Base-by-base conservation (phyloP, 2,113 vertebrate genomes). In the Terrapene triunguis region DNA sequence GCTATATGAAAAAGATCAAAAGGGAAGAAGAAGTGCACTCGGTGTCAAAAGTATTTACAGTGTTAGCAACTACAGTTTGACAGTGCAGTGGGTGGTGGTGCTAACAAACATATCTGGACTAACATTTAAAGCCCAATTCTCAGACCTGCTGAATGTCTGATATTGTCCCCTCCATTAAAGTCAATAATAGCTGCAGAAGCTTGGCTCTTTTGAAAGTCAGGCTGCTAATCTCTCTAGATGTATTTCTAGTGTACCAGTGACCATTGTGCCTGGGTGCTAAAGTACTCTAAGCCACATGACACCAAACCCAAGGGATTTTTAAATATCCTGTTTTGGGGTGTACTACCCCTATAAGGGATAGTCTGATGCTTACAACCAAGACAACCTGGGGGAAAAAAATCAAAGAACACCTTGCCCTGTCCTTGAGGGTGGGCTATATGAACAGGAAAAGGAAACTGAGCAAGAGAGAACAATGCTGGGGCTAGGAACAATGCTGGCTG, bases 1-100 rank as follows among this genome's bases (percentile, higher is more conserved):
- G 27, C 35, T 92, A 1, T n/a, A 78, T 89, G 78, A 92, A 93
- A 94, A 57, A 95, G 86, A 89, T 85, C 65, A 4, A 85, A 51
- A 3, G 10, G 84, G 87, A 92, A 96, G 38, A 94, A 69, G 76
- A 86, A 48, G 84, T 32, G 38, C 42, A 48, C 14, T 89, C 38
- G 82, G 44, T 65, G 53, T 95, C 90, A 74, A 51, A 82, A 85
- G 55, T 78, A 21, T 86, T 87, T 92, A 17, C 53, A 92, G 89
- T 25, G 48, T 8, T 92, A 21, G 80, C 19, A 87, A 16, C 13
- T 88, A 21, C 65, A 95, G 91, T 25, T n/a, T 85, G 88, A 90
- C 5, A 81, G 44, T 47, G 14, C 44, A 85, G 42, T 8, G 42
- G 42, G 42, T 47, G 74, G 12, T 47, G 44, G 74, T 25, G 38